Conservation (phyloP, 1,140 invertebrate genomes). For the Holcopasites calliopsidis region DNA sequence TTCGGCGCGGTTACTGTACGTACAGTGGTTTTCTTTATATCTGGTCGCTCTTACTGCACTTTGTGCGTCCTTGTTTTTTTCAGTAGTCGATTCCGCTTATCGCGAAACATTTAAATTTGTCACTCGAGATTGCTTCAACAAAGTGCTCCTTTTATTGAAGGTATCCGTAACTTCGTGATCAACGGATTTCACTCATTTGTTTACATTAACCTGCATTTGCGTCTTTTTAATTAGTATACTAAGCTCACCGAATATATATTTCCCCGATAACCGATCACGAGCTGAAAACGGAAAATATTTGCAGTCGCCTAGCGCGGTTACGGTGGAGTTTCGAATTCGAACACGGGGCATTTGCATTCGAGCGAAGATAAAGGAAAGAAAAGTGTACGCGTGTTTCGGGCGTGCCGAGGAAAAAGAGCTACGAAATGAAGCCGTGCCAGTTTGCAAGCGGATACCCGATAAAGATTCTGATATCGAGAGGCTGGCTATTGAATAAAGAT, state of each 20-base stretch:
- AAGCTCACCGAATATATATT: too few species aligned
- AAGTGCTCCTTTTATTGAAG: too few species aligned
- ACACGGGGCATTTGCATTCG: constrained; percentile 1
- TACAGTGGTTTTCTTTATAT: constrained; percentile 2
- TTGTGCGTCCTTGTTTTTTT: neutral
- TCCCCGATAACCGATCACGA: too few species aligned
- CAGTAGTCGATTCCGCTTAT: neutral
- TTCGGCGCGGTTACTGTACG: too few species aligned
- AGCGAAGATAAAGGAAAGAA: neutral
- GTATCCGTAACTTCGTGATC: too few species aligned
- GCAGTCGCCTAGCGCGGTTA: neutral
- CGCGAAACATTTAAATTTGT: neutral
- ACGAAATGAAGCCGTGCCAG: neutral
- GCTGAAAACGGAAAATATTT: neutral
- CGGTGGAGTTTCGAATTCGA: too few species aligned
- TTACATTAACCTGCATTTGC: too few species aligned
- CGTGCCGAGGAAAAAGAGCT: neutral
- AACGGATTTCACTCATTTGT: too few species aligned
- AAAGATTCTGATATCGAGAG: neutral
- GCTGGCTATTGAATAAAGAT: constrained; percentile 3
- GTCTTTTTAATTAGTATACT: too few species aligned
- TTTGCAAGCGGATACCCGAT: constrained; percentile 5
- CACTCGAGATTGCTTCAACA: too few species aligned
- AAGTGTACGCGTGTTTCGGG: neutral
- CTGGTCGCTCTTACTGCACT: neutral